These are phyloP conservation scores for Tetragnatha montana DNA, from an alignment of 2,888 invertebrate genomes.

Conservation along the genomic window DNA sequence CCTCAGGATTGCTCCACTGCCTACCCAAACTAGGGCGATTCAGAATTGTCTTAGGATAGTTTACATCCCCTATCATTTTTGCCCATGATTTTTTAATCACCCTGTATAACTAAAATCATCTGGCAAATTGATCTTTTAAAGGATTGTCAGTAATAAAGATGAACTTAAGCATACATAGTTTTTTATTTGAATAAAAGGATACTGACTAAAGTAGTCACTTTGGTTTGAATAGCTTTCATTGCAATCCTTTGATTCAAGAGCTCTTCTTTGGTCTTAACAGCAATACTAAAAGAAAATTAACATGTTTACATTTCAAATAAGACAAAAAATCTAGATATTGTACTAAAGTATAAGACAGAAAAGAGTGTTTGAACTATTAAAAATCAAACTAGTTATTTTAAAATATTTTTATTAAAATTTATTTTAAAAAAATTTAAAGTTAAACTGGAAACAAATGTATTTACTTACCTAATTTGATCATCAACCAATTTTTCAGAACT, in stretches of 20 bases:
- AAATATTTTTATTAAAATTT: not conserved
- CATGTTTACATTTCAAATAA: not conserved
- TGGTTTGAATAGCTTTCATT: constrained; percentile 92
- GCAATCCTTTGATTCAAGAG: constrained; percentile 90
- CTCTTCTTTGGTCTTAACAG: constrained; percentile 97
- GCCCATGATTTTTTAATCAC: no score
- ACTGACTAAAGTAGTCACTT: constrained; percentile 94
- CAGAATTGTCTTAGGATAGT: no score
- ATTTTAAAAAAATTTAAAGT: not conserved
- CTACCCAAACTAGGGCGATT: no score
- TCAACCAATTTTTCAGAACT: constrained; percentile 95
- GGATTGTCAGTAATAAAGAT: no score
- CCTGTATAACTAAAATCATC: no score
- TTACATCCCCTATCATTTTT: no score
- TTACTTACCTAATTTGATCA: constrained; percentile 87
- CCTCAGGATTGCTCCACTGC: no score
- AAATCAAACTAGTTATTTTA: no score
- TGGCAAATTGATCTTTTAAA: no score
- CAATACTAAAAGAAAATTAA: constrained; percentile 81
- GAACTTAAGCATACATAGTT: not conserved
- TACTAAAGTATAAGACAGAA: not conserved
- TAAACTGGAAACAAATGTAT: constrained; percentile 28
- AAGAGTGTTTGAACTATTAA: no score
- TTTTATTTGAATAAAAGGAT: constrained; percentile 55
- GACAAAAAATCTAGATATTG: not conserved